Base-by-base conservation (phyloP, 2,113 vertebrate genomes). In the Condylura cristata region DNA sequence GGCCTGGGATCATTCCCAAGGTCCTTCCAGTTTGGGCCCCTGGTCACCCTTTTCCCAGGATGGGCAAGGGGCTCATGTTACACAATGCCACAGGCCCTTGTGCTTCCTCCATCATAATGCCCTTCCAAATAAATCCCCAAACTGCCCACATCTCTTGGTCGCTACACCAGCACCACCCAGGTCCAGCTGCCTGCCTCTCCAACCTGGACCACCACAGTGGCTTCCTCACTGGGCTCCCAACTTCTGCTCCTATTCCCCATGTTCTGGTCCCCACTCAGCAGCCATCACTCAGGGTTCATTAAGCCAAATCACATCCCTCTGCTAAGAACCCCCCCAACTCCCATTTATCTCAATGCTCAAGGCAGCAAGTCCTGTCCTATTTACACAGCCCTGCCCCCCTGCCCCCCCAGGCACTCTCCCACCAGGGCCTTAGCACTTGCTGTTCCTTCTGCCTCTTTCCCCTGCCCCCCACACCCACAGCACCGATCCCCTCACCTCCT, bases 21-120 rank as follows among this genome's bases (percentile, higher is more conserved):
- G 87, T 28, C 44, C 74, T 86, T 90, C 68, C 51, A 20, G 28
- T 76, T 53, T 44, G 70, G 41, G 28, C 65, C 56, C 53, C 28
- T 13, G 18, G 46, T 84, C n/a, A 61, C 66, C 37, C 76, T 90
- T 91, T 96, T 89, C 80, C 86, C 75, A 86, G 61, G 84, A 88
- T 82, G 86, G 89, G 41, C 30, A 24, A 83, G 46, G 51, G 65
- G 56, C 22, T 90, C 2, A 1, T 24, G 46, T 89, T 75, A 41
- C 51, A 65, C 32, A 37, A 79, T 90, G 68, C 53, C 58, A 18
- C 6, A 30, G 84, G 58, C 60, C 4, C n/a, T 1, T 3, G n/a
- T 10, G 32, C 32, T 66, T 20, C 75, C 46, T 61, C 53, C 72
- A 65, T 68, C 28, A 75, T 17, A 17, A 17, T 17, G 20, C 53